These are phyloP conservation scores for Ectropis crepuscularia DNA, from an alignment of 2,888 invertebrate genomes.

Conservation along the genomic window DNA sequence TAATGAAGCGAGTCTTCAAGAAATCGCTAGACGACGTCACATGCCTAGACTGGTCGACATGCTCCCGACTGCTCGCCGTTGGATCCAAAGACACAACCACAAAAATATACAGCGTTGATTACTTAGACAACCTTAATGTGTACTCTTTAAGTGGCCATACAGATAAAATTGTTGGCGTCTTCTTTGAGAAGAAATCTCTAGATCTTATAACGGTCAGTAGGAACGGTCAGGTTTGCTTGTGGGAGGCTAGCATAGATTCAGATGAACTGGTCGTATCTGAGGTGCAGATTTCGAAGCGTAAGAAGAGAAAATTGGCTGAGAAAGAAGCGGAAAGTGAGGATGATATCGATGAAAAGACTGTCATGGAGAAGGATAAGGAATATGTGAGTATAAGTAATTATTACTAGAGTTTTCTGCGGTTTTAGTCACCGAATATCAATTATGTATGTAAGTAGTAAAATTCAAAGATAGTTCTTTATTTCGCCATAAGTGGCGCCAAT, in stretches of 20 bases:
- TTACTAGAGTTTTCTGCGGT: no score
- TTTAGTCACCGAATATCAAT: no score
- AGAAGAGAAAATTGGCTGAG: constrained; percentile 64
- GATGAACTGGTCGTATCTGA: constrained; percentile 86
- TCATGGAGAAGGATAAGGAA: constrained; percentile 83
- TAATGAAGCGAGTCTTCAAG: constrained; percentile 92
- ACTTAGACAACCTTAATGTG: constrained; percentile 90
- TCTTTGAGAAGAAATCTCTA: constrained; percentile 94
- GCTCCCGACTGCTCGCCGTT: constrained; percentile 94
- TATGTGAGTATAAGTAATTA: constrained; percentile 74
- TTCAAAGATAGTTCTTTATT: no score
- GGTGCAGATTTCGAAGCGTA: constrained; percentile 80
- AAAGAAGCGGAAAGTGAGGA: constrained; percentile 86
- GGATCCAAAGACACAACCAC: constrained; percentile 96
- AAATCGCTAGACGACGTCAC: constrained; percentile 93
- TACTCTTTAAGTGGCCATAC: constrained; percentile 93
- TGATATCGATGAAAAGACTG: constrained; percentile 86
- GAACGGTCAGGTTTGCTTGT: constrained; percentile 91
- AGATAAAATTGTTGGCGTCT: constrained; percentile 92
- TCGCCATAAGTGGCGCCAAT: no score
- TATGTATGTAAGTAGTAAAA: no score
- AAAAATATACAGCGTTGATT: constrained; percentile 91
- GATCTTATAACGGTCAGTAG: constrained; percentile 93
- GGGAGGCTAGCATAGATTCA: constrained; percentile 92
- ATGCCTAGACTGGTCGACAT: constrained; percentile 96